Conservation (phyloP, 2,888 invertebrate genomes). For the Xestia rhomboidea region DNA sequence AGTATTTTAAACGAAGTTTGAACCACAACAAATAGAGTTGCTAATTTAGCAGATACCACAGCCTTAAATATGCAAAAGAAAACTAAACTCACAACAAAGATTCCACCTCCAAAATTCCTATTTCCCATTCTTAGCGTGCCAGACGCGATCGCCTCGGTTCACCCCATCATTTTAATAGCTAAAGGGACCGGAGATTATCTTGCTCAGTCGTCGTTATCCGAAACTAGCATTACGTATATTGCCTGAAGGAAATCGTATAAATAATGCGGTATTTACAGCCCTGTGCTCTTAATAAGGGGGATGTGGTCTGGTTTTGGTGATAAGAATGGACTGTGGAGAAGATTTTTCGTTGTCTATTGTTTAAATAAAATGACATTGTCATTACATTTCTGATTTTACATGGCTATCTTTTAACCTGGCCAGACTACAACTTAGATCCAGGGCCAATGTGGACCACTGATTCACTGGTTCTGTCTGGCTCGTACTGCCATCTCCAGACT, state of each 20-base stretch:
- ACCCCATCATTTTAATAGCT: conserved; percentile 75
- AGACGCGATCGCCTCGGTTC: conserved; percentile 58
- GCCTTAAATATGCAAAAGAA: conserved; percentile 3
- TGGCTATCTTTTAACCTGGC: background rate
- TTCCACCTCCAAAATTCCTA: conserved; percentile 34
- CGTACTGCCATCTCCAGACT: no score
- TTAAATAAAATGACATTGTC: background rate
- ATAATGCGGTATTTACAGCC: conserved; percentile 63
- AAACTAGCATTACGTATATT: conserved; percentile 63
- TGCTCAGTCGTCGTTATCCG: conserved; percentile 52
- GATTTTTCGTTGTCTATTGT: background rate
- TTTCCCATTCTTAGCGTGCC: conserved; percentile 56
- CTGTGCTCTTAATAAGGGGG: conserved; percentile 38
- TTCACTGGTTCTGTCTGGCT: no score
- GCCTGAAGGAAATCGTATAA: conserved; percentile 56
- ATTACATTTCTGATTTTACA: background rate
- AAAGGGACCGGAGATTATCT: conserved; percentile 70
- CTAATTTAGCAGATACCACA: no score
- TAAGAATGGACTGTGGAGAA: background rate
- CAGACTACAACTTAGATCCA: no score
- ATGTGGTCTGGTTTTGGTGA: conserved; percentile 15
- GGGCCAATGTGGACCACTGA: no score
- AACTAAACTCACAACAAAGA: conserved; percentile 5
- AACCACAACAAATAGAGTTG: no score
- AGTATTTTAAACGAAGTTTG: no score